Base-by-base conservation (phyloP, 2,797 vertebrate species). In the Enteromius unitaeniatus region DNA sequence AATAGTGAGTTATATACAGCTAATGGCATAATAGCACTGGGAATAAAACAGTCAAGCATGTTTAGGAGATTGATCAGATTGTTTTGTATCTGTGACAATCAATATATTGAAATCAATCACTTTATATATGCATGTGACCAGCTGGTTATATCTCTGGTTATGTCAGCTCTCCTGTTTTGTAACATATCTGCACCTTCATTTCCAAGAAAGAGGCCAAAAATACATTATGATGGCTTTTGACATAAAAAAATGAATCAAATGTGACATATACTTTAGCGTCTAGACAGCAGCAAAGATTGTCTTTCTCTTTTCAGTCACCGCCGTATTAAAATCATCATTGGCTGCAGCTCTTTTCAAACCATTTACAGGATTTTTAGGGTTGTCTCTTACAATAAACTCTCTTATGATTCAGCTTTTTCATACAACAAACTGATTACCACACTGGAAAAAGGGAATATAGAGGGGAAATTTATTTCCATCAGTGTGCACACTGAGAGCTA, bases 351-450 rank as follows among this genome's bases (percentile, higher is more conserved):
- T 77, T 82, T 81, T 82, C 58, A 47, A 10, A 76, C 34, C 47
- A 55, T 58, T 76, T 45, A 55, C 31, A 28, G 40, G 64, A 83
- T 58, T 78, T 70, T 60, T 37, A 34, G 64, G 37, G 37, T 69
- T 70, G 23, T 69, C 64, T 78, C 82, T 60, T 72, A 49, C 21
- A 70, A 78, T 78, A 60, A 70, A 49, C 28, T 84, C 31, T 76
- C 42, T 42, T 45, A 60, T 83, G n/a, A 55, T 74, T 82, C n/a
- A 15, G 72, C 72, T 68, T 64, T 74, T 76, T 67, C 60, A 21
- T 55, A 60, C 51, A 78, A 51, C 60, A 76, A 75, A 68, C 10
- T 68, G 65, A 70, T 70, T 68, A 58, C 28, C 55, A 65, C 51
- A 49, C 60, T 70, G 51, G 65, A 19, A 83, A 83, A 47, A 78